Base-by-base conservation (phyloP, 1,140 invertebrate genomes). In the Camponotus vicinus region DNA sequence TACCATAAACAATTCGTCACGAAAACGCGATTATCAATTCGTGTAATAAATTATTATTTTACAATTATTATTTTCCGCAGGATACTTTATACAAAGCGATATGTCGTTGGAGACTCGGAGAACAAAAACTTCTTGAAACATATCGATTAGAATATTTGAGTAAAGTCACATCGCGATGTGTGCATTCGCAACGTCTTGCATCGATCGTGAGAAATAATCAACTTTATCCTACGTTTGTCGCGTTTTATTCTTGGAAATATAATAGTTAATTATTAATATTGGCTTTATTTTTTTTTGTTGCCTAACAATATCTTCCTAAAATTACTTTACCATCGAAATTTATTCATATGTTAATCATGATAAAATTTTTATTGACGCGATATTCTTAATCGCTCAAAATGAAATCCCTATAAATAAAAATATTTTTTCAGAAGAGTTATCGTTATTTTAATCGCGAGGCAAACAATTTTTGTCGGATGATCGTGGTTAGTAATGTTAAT, bases 101-200 rank as follows among this genome's bases (percentile, higher is more conserved):
- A 49, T 64, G 13, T 71, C 40, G 66, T 8, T 6, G 76, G 42
- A 66, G 27, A 42, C 63, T 42, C 18, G 8, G 18, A 40, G 13
- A 80, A 61, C 7, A 82, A 45, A 59, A 45, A 52, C 49, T 52
- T 13, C 27, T 34, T 1, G 27, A 37, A 21, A 37, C 9, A 6
- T 73, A 42, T 73, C 8, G 32, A 73, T 75, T 63, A 21, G 40
- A 83, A 75, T 83, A 49, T 82, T 57, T 21, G 40, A 45, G 55
- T 37, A 6, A n/a, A 69, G 8, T 9, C 15, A 15, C 52, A 21
- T 34, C 21, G 49, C 32, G 49, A 71, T 21, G 27, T 55, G 49
- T 9, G 13, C 55, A 55, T 55, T 73, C 18, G 49, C 32, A 32
- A n/a, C 18, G 27, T 59, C 37, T 42, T 34, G 40, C 6, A 42